Conservation (phyloP, 2,113 vertebrate species). For the Mungos mungo region DNA sequence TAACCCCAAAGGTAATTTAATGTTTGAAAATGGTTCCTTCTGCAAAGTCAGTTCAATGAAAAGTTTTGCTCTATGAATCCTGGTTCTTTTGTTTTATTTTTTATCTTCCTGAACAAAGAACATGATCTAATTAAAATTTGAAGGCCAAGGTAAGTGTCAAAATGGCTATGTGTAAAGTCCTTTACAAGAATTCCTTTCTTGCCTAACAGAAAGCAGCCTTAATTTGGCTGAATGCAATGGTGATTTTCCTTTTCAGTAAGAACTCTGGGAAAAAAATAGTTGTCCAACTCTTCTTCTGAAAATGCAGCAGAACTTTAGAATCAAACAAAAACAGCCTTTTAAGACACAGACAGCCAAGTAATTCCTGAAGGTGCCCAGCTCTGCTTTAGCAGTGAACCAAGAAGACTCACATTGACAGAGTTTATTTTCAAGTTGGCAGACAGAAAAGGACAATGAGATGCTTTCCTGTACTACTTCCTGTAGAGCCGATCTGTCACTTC, state of each 20-base stretch:
- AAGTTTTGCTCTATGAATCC: not conserved
- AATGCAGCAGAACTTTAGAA: not conserved
- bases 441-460: not conserved
- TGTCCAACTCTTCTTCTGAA: not conserved
- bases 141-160: constrained; percentile 24
- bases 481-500: not conserved
- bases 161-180: not conserved
- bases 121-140: constrained; percentile 33
- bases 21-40: not conserved
- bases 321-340: constrained; percentile 55
- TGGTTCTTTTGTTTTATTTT: constrained; percentile 3
- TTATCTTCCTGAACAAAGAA: constrained; percentile 20
- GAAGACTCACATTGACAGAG: not conserved
- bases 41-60: not conserved
- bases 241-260: constrained; percentile 43
- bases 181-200: constrained; percentile 24
- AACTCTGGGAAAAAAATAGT: constrained; percentile 43
- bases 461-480: not conserved
- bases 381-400: constrained; percentile 31
- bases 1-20: not conserved
- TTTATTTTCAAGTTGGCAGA: constrained; percentile 18
- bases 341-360: not conserved
- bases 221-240: constrained; percentile 20
- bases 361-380: not conserved
- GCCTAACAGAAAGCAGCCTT: constrained; percentile 37